Base-by-base conservation (phyloP, 2,113 vertebrate genomes). In the Barnardius zonarius region DNA sequence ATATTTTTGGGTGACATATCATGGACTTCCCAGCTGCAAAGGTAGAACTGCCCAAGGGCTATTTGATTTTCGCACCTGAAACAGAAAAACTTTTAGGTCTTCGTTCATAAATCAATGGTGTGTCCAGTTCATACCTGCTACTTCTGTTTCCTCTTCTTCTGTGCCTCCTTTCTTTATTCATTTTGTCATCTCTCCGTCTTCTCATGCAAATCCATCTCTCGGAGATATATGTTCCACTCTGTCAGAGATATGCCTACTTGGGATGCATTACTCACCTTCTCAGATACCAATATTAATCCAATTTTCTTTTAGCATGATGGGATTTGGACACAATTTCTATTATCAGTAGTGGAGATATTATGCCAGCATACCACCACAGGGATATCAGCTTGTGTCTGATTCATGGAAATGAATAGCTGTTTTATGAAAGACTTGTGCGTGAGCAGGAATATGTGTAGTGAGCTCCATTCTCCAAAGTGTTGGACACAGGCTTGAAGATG, bases 41-140 rank as follows among this genome's bases (percentile, higher is more conserved):
- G 30, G 43, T 11, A 74, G 54, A 92, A 62, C 35, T 90, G 77
- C 76, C 62, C 62, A 84, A 73, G 33, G 83, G 69, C 49, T 93
- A 68, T 82, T 87, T 86, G 68, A 57, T 41, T 91, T 95, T 90
- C 79, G 37, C 37, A 93, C 74, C 57, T 91, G 80, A 96, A 66
- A 76, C 62, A 72, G 83, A 75, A 88, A 25, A 64, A 44, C 39
- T 49, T 82, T 33, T 24, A 44, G 37, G 57, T 84, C 88, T 95
- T 84, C 30, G 49, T 92, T 96, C 66, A 68, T 93, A 96, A 96
- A 94, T 93, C 90, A 95, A 1, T 62, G 44, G 10, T 52, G 14
- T 33, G 27, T 90, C 76, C 86, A 88, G 80, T 82, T 93, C 57
- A 73, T 68, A 91, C 52, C 39, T 79, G 69, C 62, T 72, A 22